Base-by-base conservation (phyloP, 1,140 invertebrate genomes). In the Nebria ingens region DNA sequence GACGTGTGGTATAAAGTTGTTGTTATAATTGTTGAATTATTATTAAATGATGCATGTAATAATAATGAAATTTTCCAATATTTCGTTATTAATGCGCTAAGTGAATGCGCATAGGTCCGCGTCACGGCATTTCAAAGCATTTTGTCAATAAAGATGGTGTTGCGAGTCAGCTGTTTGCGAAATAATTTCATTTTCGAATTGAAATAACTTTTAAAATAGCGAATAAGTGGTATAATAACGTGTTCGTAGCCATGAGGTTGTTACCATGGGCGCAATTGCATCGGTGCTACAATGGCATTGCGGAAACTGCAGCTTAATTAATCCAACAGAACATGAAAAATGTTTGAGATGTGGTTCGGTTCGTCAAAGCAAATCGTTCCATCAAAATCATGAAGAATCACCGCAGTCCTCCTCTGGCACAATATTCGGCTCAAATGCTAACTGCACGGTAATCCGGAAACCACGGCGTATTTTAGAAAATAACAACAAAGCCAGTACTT, bases 241-340 rank as follows among this genome's bases (percentile, higher is more conserved):
- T 45, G 40, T 45, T 45, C 15, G 40, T 45, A 45, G 40, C 40
- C 40, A 45, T 45, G 40, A 45, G 40, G 40, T n/a, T 45, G 40
- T 45, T 66, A 68, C 60, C 65, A 89, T 89, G 88, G 88, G 88
- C 73, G 88, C 87, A 67, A 89, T 91, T 76, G 87, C 87, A 76
- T 91, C 88, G 67, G 86, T 90, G 73, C 79, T 89, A 67, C 87
- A 91, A 75, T 93, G 89, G 89, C 82, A 86, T 77, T 93, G 90
- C 79, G 79, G 79, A 69, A 79, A 82, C 71, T 93, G 89, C 75
- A 81, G 85, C 72, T 79, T 87, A 70, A 89, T 91, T 73, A 91
- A 92, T 75, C 86, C 86, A 58, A 90, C 85, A 49, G 87, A 90
- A 70, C 81, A 79, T 68, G 70, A 80, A 57, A 80, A 79, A 72